phyloP scores from a whole-genome alignment of 2,113 vertebrate genomes.

The Centropus bengalensis region DNA sequence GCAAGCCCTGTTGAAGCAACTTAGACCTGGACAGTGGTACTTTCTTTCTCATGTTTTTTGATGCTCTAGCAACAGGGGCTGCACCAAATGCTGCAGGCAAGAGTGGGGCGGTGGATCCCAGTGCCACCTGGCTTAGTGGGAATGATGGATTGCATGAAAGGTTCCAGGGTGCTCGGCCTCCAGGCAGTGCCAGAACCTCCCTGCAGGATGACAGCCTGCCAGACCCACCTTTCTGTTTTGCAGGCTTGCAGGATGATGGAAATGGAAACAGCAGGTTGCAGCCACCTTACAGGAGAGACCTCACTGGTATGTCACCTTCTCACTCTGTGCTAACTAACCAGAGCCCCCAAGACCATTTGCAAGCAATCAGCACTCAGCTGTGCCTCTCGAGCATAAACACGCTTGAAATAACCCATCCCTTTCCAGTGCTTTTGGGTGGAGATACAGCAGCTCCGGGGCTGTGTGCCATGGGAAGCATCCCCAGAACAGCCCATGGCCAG shows the following conservation, averaged over 20 bases:
- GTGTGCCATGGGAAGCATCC: fast-evolving
- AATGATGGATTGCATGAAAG: neutral
- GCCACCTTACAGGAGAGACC: constrained; percentile 5
- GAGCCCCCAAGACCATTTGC: neutral
- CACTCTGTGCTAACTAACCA: neutral
- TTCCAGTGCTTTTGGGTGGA: fast-evolving
- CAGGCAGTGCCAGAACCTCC: neutral
- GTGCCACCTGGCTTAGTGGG: neutral
- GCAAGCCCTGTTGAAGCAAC: neutral
- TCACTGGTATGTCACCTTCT: constrained; percentile 32
- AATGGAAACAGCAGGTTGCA: constrained; percentile 64
- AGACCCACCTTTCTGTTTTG: neutral
- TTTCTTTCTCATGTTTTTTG: neutral
- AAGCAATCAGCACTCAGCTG: neutral
- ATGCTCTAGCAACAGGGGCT: neutral
- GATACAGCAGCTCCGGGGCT: fast-evolving
- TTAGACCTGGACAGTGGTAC: neutral
- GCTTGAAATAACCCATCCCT: neutral
- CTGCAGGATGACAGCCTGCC: neutral
- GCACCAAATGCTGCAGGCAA: neutral
- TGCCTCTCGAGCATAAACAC: fast-evolving
- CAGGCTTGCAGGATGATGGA: constrained; percentile 45
- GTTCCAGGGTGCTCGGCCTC: neutral
- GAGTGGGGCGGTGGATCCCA: neutral
- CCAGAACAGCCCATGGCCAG: neutral